Evolutionary conservation across 2,888 invertebrate genomes (phyloP).

Genomic region (Pollenia griseotomentosa): DNA sequence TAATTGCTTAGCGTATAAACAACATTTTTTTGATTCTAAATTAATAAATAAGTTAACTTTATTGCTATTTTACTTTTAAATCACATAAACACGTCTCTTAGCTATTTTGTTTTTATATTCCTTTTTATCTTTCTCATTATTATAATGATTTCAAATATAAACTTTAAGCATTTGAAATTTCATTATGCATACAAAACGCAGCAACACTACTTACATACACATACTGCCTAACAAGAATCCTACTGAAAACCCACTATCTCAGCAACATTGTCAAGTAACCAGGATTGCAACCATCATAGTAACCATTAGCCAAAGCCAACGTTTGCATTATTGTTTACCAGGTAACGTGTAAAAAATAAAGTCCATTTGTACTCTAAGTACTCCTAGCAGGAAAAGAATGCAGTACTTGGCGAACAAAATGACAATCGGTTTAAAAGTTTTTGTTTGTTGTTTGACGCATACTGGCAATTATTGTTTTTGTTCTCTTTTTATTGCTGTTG

Average conservation of each 20-base stretch:
- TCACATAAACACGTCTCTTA: too few relatives aligned
- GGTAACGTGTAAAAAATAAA: not conserved
- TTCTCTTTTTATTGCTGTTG: conserved; percentile 1
- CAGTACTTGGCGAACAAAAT: not conserved
- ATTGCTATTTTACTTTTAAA: too few relatives aligned
- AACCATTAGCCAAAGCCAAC: conserved; percentile 1
- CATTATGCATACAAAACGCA: not conserved
- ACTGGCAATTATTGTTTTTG: not conserved
- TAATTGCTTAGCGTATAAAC: too few relatives aligned
- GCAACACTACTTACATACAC: not conserved
- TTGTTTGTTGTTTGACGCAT: conserved; percentile 7
- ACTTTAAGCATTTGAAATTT: conserved; percentile 10
- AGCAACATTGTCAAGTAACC: conserved; percentile 5
- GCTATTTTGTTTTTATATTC: not conserved
- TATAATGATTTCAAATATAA: conserved; percentile 6
- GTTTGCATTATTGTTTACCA: conserved; percentile 1
- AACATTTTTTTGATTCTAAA: too few relatives aligned
- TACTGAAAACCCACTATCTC: not conserved
- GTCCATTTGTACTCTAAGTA: not conserved
- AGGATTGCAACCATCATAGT: not conserved
- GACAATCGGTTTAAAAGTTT: conserved; percentile 14
- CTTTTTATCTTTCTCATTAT: not conserved
- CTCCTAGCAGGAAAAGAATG: not conserved
- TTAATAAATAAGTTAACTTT: too few relatives aligned
- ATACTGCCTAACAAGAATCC: not conserved